A percentile compares a stretch with the other conserved stretches of the same genome.
These are phyloP conservation scores for Metopia argyrocephala DNA, from an alignment of 2,888 invertebrate genomes.

Conservation along the genomic window DNA sequence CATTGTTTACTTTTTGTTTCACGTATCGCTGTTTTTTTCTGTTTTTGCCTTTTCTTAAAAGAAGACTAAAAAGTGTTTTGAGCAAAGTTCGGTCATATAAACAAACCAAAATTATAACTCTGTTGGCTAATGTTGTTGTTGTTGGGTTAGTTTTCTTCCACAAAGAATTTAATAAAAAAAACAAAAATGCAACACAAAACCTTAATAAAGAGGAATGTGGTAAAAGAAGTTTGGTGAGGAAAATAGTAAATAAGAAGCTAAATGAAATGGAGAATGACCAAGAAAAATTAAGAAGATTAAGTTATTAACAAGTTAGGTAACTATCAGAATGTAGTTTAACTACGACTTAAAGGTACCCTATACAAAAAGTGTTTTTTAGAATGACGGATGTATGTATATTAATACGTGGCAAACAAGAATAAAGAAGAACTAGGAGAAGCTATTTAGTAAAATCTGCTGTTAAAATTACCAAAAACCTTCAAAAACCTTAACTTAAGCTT, in stretches of 20 bases:
- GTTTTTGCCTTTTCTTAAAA: conserved; percentile 3
- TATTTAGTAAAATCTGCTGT: neutral
- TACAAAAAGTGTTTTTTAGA: too few species aligned
- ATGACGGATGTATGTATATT: too few species aligned
- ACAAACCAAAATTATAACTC: conserved; percentile 46
- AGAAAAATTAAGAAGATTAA: conserved; percentile 60
- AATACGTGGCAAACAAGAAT: too few species aligned
- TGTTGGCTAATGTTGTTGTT: conserved; percentile 15
- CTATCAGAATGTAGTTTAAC: too few species aligned
- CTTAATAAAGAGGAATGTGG: conserved; percentile 16
- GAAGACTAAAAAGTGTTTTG: conserved; percentile 58
- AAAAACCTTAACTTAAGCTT: too few species aligned
- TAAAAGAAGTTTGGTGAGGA: conserved; percentile 21
- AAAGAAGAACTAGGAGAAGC: neutral
- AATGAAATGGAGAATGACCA: conserved; percentile 22
- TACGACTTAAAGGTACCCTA: conserved; percentile 3
- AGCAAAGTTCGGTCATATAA: conserved; percentile 51
- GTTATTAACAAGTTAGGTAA: too few species aligned
- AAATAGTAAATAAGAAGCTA: conserved; percentile 26
- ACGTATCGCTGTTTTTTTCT: conserved; percentile 17
- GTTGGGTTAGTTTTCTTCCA: conserved; percentile 2
- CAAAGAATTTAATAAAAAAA: conserved; percentile 10
- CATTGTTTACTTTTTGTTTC: conserved; percentile 16
- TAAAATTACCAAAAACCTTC: too few species aligned
- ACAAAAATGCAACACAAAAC: neutral